These are phyloP conservation scores for Anguilla marmorata DNA, from an alignment of 2,797 vertebrate genomes.

Conservation along the genomic window DNA sequence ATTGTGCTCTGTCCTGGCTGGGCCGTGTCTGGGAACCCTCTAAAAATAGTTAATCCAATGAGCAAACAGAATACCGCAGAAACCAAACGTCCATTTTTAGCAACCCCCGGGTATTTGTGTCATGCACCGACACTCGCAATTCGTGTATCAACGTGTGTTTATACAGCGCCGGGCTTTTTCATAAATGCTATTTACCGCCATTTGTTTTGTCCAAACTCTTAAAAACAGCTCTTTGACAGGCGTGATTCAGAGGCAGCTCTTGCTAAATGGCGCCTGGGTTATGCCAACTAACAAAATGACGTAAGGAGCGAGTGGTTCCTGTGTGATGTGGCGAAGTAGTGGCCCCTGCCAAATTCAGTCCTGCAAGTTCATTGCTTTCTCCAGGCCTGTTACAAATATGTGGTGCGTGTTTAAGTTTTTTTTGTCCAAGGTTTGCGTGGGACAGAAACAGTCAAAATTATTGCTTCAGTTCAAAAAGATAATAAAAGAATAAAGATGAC, in stretches of 20 bases:
- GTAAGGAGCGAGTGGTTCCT: background rate
- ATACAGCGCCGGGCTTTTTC: background rate
- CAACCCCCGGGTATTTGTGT: constrained; percentile 17
- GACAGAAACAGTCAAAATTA: background rate
- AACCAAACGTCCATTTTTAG: background rate
- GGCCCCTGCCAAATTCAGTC: background rate
- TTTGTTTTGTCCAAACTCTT: constrained; percentile 18
- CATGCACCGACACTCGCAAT: background rate
- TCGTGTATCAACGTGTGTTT: constrained; percentile 17
- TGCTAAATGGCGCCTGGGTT: background rate
- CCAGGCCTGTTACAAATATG: background rate
- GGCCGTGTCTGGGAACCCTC: background rate
- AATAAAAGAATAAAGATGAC: background rate
- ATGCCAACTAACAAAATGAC: background rate
- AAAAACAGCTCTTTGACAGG: constrained; percentile 4
- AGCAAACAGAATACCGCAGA: constrained; percentile 25
- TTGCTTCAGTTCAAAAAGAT: background rate
- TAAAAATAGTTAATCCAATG: constrained; percentile 11
- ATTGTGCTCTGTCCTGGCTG: background rate
- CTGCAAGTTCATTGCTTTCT: background rate
- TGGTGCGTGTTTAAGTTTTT: background rate
- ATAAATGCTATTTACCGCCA: constrained; percentile 11
- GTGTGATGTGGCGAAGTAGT: background rate
- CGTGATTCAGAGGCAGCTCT: constrained; percentile 19
- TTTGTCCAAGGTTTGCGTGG: background rate